These are phyloP conservation scores for Strongylocentrotus purpuratus DNA, from an alignment of 35 echinoderm and acorn worm genomes.

Conservation along the genomic window DNA sequence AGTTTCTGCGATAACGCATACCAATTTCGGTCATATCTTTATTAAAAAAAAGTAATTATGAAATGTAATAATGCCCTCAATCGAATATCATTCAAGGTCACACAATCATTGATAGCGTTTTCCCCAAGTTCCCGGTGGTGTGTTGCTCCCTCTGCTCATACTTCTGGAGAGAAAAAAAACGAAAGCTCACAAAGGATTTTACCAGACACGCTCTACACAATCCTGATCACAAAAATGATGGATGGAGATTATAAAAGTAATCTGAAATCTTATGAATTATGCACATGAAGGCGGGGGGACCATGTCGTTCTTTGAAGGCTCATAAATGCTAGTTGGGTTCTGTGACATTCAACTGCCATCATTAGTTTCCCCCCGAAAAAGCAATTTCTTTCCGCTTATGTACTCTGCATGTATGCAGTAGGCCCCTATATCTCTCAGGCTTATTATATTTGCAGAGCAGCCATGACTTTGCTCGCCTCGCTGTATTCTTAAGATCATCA, in stretches of 20 bases:
- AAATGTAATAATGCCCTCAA: too few species aligned
- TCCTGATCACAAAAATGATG: not conserved
- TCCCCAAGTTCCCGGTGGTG: too few species aligned
- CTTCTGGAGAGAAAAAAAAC: too few species aligned
- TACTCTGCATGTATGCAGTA: constrained; percentile 1
- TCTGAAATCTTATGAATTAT: not conserved
- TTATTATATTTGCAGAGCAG: not conserved
- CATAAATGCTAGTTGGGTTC: not conserved
- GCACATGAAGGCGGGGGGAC: not conserved
- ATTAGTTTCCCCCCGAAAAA: not conserved
- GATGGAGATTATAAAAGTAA: not conserved
- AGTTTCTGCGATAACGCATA: too few species aligned
- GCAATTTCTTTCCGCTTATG: not conserved
- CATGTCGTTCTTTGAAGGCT: not conserved
- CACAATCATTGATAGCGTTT: too few species aligned
- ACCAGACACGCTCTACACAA: not conserved
- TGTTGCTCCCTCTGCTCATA: too few species aligned
- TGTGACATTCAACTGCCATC: not conserved
- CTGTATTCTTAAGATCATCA: not conserved
- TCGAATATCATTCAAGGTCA: too few species aligned
- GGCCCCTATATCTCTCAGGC: not conserved
- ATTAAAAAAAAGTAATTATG: too few species aligned
- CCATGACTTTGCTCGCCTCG: not conserved
- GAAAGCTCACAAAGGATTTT: not conserved
- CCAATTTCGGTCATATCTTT: too few species aligned